Evolutionary conservation across 2,888 invertebrate genomes (phyloP), one percentile per base, ranked within the genome.

Genomic region (Epinotia brunnichana): DNA sequence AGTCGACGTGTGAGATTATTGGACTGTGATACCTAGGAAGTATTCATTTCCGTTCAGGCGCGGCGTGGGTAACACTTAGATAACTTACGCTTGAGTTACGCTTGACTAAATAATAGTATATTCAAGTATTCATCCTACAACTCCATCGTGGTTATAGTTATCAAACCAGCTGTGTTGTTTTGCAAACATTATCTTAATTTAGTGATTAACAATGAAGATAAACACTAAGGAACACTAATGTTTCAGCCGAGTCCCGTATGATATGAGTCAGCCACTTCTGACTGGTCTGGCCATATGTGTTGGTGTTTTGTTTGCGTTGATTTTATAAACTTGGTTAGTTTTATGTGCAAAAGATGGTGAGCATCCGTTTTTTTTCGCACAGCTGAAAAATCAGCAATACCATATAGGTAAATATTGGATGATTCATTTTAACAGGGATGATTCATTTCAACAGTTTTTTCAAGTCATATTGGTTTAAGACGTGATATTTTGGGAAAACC

Each of bases 181-280:
- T 39, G 62, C 72, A 62, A 62, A 62, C 68, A 62, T 57, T 73
- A 73, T 73, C 72, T 73, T 73, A 68, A 73, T 68, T 73, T 60
- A 39, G 53, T 70, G 61, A 56, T 73, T 68, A 62, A 68, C 68
- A 54, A 72, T n/a, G 48, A 48, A 39, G 68, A 73, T 72, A 66
- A 29, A 60, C 61, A 70, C 21, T 11, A n/a, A 41, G 41, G 41
- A 56, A n/a, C 54, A 68, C 67, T 68, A 13, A 51, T 21, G 67
- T 56, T 51, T 7, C 56, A 56, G 70, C 41, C 61, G 24, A 39
- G 51, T n/a, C 60, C 24, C 7, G 39, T 7, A 24, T 13, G n/a
- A n/a, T 11, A 24, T 73, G 73, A 73, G 41, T 73, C 73, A 73
- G 24, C 4, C 69, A 73, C 73, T 73, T 53, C 29, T 19, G 24